A percentile compares a stretch with the other conserved stretches of the same genome.
These are phyloP conservation scores for Dysidea cf. avara DNA, from an alignment of 37 sponge, comb jelly and placozoan genomes.

Conservation along the genomic window DNA sequence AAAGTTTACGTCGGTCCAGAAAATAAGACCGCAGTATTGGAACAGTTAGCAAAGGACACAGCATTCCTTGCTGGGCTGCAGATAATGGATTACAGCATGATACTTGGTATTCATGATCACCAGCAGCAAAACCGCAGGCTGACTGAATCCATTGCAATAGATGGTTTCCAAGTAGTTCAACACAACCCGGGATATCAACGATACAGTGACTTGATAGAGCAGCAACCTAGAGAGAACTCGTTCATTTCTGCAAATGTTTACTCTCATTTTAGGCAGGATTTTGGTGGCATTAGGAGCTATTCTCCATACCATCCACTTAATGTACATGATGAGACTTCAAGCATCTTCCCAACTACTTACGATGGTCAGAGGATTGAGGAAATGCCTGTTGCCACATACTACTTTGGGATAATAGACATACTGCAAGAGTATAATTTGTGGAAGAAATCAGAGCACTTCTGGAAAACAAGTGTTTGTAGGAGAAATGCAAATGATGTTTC, in stretches of 20 bases:
- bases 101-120: slow-evolving; percentile 74
- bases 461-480: slow-evolving; percentile 60
- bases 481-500: slow-evolving; percentile 60
- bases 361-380: not conserved
- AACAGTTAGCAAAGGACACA: slow-evolving; percentile 67
- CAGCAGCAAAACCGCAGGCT: too few species aligned
- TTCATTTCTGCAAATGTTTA: not conserved
- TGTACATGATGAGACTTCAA: not conserved
- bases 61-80: slow-evolving; percentile 52
- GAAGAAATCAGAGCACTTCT: slow-evolving; percentile 72
- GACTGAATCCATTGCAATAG: too few species aligned
- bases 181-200: too few species aligned
- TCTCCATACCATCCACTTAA: slow-evolving; percentile 46
- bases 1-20: slow-evolving; percentile 59
- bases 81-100: slow-evolving; percentile 92
- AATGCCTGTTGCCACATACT: slow-evolving; percentile 59
- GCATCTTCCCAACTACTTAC: not conserved
- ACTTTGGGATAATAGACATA: slow-evolving; percentile 88
- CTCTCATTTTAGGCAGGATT: slow-evolving; percentile 65
- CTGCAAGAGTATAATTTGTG: slow-evolving; percentile 81
- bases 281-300: slow-evolving; percentile 63
- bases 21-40: slow-evolving; percentile 65
- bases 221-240: too few species aligned
- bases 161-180: too few species aligned
- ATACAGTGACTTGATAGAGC: too few species aligned